Evolutionary conservation across 2,797 vertebrate genomes (phyloP).

Genomic region (Crocodylus rhombifer): DNA sequence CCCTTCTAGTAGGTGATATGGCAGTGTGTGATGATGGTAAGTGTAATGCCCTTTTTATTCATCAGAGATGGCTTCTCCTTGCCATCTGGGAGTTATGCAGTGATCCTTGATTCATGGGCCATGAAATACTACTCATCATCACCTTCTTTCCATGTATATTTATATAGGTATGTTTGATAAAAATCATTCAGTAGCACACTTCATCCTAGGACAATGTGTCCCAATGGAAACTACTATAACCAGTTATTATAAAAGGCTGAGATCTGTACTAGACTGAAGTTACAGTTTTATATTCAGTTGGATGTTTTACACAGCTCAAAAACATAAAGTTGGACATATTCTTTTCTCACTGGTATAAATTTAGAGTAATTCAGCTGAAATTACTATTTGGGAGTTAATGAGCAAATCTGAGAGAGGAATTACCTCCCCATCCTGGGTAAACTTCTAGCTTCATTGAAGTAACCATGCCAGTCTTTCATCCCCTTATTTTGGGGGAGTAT

Average conservation of each 20-base stretch:
- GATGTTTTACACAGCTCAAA: neutral
- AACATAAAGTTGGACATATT: neutral
- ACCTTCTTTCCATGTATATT: neutral
- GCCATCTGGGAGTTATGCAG: neutral
- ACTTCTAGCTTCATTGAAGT: neutral
- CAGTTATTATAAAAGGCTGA: neutral
- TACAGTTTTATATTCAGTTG: neutral
- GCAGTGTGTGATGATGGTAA: neutral
- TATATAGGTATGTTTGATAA: neutral
- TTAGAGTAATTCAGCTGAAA: neutral
- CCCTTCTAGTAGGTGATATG: neutral
- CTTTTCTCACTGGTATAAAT: neutral
- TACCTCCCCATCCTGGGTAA: neutral
- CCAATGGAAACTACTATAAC: neutral
- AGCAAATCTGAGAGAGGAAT: neutral
- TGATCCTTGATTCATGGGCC: neutral
- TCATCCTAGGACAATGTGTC: neutral
- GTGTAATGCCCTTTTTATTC: neutral
- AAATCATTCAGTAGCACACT: neutral
- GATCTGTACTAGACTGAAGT: neutral
- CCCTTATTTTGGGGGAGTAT: neutral
- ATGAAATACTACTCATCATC: neutral
- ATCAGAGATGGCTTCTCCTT: neutral
- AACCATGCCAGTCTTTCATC: neutral
- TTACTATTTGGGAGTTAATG: neutral